Conservation (phyloP, 1,140 invertebrate genomes). For the Zaprionus tsacasi region DNA sequence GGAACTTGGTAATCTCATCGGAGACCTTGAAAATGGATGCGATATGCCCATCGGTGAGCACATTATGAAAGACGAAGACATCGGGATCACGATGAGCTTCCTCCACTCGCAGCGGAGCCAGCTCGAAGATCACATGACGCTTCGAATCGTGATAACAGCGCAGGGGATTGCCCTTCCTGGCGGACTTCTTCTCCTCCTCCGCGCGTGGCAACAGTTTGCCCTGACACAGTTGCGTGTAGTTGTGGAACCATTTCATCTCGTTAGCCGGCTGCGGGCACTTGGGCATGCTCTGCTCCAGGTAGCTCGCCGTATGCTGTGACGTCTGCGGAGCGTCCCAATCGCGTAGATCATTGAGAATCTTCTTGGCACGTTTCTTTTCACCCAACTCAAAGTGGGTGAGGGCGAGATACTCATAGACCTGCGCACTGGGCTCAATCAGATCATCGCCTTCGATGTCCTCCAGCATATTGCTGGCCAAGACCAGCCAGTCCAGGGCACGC, state of each 20-base stretch:
- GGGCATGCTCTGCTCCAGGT: constrained; percentile 34
- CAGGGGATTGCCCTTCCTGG: constrained; percentile 73
- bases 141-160: constrained; percentile 91
- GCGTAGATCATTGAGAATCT: constrained; percentile 40
- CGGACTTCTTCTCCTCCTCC: constrained; percentile 6
- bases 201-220: constrained; percentile 40
- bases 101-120: constrained; percentile 96
- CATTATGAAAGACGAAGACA: constrained; percentile 94
- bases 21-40: constrained; percentile 90
- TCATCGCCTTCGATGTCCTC: not conserved
- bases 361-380: constrained; percentile 5
- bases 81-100: constrained; percentile 92
- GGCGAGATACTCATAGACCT: constrained; percentile 62
- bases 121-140: constrained; percentile 89
- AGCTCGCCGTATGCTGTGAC: constrained; percentile 33
- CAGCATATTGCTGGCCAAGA: constrained; percentile 35
- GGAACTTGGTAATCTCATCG: constrained; percentile 89
- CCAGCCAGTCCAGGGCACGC: constrained; percentile 54
- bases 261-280: not conserved
- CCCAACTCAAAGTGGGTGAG: constrained; percentile 63
- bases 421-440: not conserved
- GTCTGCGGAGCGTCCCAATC: constrained; percentile 7
- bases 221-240: constrained; percentile 65
- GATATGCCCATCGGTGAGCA: constrained; percentile 95
- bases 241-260: constrained; percentile 21